Evolutionary conservation across 1,140 invertebrate genomes (phyloP), one percentile per base, ranked within the genome.

Genomic region (Nautilus pompilius): DNA sequence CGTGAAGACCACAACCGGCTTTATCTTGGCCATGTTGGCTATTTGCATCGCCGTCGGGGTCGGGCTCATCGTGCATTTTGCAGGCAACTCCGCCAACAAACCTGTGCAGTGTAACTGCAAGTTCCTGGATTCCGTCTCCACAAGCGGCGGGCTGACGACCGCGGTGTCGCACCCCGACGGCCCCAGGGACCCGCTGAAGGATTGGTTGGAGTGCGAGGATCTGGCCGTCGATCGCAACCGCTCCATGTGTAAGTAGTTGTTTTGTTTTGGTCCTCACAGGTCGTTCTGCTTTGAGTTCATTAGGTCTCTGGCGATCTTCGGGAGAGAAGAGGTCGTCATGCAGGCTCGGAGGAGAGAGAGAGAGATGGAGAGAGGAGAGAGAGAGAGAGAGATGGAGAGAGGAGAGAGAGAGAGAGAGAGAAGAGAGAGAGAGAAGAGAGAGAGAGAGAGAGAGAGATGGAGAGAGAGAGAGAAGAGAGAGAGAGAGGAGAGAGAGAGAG

Each of bases 51-150:
- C 66, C 3, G 63, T 68, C 5, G 61, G 64, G 24, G 66, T 75
- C 3, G 71, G 71, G 2, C 13, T 75, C 1, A 69, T 75, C 22
- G 69, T 71, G 20, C 66, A 70, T 34, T 75, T 75, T 55, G 71
- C 69, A 0, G 71, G 45, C 17, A 22, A 5, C 13, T 17, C 17
- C n/a, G 3, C 24, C 45, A 17, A 46, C 4, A 46, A 22, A 22
- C 45, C n/a, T 46, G 45, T 46, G 17, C 45, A 46, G 45, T 46
- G 45, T 22, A 17, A 4, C 17, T 46, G 45, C 13, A 46, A 46
- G 17, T 46, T 46, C 13, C 24, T 22, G 45, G 24, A 46, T 22
- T 17, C 45, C 24, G 17, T 22, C 45, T 13, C 3, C 3, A 22
- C 4, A 3, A 46, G 24, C 17, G 13, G 2, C 45, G 45, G 45